These are phyloP conservation scores for Agraylea sexmaculata DNA, from an alignment of 1,140 invertebrate genomes.

Conservation along the genomic window DNA sequence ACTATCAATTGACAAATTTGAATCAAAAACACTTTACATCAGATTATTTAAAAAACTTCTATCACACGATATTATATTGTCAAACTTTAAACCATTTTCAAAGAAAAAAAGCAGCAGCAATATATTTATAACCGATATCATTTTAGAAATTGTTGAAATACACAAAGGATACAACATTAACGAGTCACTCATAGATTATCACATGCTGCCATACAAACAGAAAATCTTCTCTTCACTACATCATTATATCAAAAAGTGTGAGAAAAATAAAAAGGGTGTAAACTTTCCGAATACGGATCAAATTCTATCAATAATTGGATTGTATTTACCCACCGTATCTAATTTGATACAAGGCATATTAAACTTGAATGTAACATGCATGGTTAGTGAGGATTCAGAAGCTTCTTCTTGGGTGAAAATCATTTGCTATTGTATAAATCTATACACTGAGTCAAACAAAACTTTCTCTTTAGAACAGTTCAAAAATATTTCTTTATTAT, in stretches of 20 bases:
- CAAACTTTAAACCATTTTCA: slow-evolving; percentile 41
- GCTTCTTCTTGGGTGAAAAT: slow-evolving; percentile 31
- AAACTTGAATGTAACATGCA: slow-evolving; percentile 23
- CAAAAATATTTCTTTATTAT: slow-evolving; percentile 27
- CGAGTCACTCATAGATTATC: slow-evolving; percentile 25
- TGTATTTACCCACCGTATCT: slow-evolving; percentile 28
- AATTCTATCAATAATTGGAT: slow-evolving; percentile 27
- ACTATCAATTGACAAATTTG: no score
- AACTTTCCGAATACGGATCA: slow-evolving; percentile 26
- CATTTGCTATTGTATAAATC: slow-evolving; percentile 28
- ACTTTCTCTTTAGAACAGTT: slow-evolving; percentile 24
- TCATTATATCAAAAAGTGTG: slow-evolving; percentile 35
- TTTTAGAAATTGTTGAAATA: slow-evolving; percentile 31
- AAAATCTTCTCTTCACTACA: slow-evolving; percentile 33
- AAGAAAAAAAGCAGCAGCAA: slow-evolving; percentile 27
- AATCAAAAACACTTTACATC: no score
- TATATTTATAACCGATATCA: slow-evolving; percentile 33
- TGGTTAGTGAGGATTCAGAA: slow-evolving; percentile 33
- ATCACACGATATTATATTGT: slow-evolving; percentile 40
- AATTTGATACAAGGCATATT: slow-evolving; percentile 30
- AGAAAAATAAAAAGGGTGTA: slow-evolving; percentile 29
- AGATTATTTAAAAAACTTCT: slow-evolving; percentile 23
- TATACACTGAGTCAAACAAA: slow-evolving; percentile 26
- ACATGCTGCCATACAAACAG: slow-evolving; percentile 34
- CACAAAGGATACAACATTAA: slow-evolving; percentile 28